Percentiles rank a stretch among this genome's conserved stretches.
Conservation (phyloP, 92 coral and sea anemone genomes). For the Micromussa lordhowensis region DNA sequence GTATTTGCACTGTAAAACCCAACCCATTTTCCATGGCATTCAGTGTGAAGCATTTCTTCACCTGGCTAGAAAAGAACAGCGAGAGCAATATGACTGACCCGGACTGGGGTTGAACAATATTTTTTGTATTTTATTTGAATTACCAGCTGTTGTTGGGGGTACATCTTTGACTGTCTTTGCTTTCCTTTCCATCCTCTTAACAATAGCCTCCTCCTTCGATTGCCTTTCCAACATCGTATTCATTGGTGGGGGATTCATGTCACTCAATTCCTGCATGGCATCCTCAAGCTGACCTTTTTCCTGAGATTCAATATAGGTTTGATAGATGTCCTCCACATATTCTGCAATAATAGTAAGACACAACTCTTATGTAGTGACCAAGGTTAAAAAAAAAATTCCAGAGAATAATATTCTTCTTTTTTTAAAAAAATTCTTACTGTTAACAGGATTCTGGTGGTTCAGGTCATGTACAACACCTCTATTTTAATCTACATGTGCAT, state of each 20-base stretch:
- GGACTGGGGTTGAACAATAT: too few relatives aligned
- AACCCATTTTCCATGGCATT: too few relatives aligned
- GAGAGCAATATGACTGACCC: too few relatives aligned
- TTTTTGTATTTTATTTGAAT: not conserved
- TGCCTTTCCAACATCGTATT: conserved; percentile 67
- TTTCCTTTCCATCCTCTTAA: conserved; percentile 38
- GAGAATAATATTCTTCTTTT: too few relatives aligned
- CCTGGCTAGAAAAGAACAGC: too few relatives aligned
- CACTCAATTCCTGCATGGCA: conserved; percentile 47
- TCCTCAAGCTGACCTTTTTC: conserved; percentile 8
- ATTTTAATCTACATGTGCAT: conserved; percentile 4
- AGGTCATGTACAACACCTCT: not conserved
- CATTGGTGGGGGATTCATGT: conserved; percentile 61
- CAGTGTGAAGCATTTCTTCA: too few relatives aligned
- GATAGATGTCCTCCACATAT: conserved; percentile 39
- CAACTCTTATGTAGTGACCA: not conserved
- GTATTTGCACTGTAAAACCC: too few relatives aligned
- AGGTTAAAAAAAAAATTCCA: not conserved
- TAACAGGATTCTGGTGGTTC: too few relatives aligned
- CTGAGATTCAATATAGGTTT: not conserved
- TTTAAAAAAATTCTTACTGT: too few relatives aligned
- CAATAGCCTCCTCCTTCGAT: conserved; percentile 52
- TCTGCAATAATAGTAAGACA: conserved; percentile 27
- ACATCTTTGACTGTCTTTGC: conserved; percentile 58
- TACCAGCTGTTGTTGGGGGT: conserved; percentile 60